Evolutionary conservation across 2,797 vertebrate species (phyloP).

Genomic region (Delichon dasypus): DNA sequence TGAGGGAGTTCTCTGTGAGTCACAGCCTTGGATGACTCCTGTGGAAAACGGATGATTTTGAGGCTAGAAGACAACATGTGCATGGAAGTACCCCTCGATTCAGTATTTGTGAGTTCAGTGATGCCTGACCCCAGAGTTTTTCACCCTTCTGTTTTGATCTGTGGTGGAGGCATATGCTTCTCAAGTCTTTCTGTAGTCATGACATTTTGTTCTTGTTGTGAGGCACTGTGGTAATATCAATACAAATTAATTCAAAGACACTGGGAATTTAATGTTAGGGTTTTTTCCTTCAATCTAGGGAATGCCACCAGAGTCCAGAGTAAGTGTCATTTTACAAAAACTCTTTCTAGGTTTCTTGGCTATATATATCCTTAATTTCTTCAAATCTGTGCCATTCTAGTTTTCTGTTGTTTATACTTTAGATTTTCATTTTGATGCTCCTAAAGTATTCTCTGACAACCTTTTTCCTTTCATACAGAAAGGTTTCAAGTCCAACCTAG

Average conservation of each 20-base stretch:
- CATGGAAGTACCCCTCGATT: not conserved
- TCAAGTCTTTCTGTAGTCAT: not conserved
- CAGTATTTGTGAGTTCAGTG: not conserved
- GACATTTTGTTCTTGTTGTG: not conserved
- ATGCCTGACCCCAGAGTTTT: not conserved
- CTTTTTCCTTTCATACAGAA: not conserved
- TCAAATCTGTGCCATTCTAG: not conserved
- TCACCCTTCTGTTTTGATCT: not conserved
- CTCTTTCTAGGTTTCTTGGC: not conserved
- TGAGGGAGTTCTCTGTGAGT: not conserved
- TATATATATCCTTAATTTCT: not conserved
- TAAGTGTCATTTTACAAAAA: not conserved
- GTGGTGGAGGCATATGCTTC: not conserved
- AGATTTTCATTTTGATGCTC: not conserved
- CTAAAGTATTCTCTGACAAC: not conserved
- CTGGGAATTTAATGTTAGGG: not conserved
- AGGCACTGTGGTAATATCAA: not conserved
- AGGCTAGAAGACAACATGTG: accelerated
- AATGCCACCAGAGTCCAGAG: not conserved
- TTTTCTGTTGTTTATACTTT: not conserved
- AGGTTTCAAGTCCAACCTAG: not conserved
- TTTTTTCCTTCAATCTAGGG: not conserved
- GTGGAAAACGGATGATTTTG: not conserved
- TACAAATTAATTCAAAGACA: not conserved
- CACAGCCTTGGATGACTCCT: not conserved